phyloP scores from a whole-genome alignment of 2,113 vertebrate genomes.

The Entelurus aequoreus region DNA sequence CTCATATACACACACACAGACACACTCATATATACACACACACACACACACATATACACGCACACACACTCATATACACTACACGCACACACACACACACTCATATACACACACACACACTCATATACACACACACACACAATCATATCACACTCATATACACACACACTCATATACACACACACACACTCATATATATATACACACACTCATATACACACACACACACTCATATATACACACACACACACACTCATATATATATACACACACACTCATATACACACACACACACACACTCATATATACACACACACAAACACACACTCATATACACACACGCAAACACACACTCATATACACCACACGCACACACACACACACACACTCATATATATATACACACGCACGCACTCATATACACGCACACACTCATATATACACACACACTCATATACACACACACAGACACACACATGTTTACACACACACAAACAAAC shows the following conservation, averaged over 20 bases:
- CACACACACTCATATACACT: too few relatives aligned
- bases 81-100: constrained; percentile 38
- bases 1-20: too few relatives aligned
- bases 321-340: too few relatives aligned
- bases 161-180: too few relatives aligned
- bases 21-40: too few relatives aligned
- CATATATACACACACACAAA: constrained; percentile 2
- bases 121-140: constrained; percentile 16
- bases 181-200: too few relatives aligned
- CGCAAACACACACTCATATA: constrained; percentile 29
- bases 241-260: constrained; percentile 23
- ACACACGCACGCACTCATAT: constrained; percentile 20
- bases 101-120: not conserved
- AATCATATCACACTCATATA: too few relatives aligned
- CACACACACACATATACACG: too few relatives aligned
- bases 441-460: constrained; percentile 8
- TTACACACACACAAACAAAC: not conserved
- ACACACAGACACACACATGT: not conserved
- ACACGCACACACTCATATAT: too few relatives aligned
- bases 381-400: too few relatives aligned
- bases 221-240: too few relatives aligned
- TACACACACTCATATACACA: not conserved
- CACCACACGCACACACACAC: constrained; percentile 32
- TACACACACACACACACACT: constrained; percentile 18
- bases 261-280: too few relatives aligned